Evolutionary conservation across 2,797 vertebrate genomes (phyloP).

Genomic region (Siniperca scherzeri): DNA sequence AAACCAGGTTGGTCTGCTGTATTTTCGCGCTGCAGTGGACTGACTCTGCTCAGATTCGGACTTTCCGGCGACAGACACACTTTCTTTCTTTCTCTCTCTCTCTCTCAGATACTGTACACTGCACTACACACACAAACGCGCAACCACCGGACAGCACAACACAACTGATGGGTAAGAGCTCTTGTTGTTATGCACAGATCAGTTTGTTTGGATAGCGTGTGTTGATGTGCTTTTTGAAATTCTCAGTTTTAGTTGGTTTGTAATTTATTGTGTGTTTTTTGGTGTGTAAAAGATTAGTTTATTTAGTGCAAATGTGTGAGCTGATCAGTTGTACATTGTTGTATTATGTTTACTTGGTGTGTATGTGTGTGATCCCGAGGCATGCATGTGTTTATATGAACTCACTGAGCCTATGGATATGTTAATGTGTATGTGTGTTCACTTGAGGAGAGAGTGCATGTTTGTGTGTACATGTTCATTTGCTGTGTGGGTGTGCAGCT

Average conservation of each 20-base stretch:
- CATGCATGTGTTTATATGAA: conserved; percentile 24
- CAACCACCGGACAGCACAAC: conserved; percentile 58
- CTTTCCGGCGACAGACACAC: conserved; percentile 46
- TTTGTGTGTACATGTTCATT: conserved; percentile 22
- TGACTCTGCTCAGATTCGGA: conserved; percentile 53
- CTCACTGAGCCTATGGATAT: neutral
- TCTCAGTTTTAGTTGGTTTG: conserved; percentile 14
- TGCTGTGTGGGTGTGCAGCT: conserved; percentile 65
- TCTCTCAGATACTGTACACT: conserved; percentile 8
- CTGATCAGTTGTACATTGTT: neutral
- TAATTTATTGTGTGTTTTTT: neutral
- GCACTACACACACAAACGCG: conserved; percentile 26
- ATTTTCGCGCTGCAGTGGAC: conserved; percentile 58
- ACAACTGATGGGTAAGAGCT: conserved; percentile 84
- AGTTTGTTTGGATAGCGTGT: conserved; percentile 8
- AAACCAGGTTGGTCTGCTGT: conserved; percentile 51
- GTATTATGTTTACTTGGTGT: neutral
- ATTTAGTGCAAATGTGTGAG: neutral
- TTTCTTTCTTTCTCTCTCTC: conserved; percentile 21
- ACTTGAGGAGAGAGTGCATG: conserved; percentile 14
- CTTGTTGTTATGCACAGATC: conserved; percentile 34
- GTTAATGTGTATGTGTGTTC: conserved; percentile 11
- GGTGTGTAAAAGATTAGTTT: conserved; percentile 11
- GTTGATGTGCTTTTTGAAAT: neutral
- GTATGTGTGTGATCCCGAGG: neutral